A percentile compares a stretch with the other conserved stretches of the same genome.
phyloP scores from a whole-genome alignment of 2,113 vertebrate species.

The Miniopterus natalensis region DNA sequence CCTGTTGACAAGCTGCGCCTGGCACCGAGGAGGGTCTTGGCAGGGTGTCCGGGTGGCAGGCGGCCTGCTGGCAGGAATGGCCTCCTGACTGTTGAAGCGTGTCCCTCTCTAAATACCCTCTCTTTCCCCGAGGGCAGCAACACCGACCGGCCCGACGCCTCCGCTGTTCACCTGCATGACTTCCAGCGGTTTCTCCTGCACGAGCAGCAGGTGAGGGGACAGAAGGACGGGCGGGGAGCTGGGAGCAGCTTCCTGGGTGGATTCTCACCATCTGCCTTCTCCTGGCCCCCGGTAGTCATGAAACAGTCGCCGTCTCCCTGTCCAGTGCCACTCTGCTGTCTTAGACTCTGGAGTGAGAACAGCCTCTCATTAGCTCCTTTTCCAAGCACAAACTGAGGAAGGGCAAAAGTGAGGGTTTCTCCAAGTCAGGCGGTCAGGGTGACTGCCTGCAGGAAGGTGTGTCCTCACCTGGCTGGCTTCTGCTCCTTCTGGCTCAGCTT shows the following conservation, averaged over 20 bases:
- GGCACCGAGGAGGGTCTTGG: accelerated
- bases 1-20: not conserved
- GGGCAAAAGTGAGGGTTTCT: not conserved
- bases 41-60: not conserved
- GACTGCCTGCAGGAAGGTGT: not conserved
- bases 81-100: accelerated
- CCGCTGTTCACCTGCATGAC: constrained; percentile 93
- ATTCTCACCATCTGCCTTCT: not conserved
- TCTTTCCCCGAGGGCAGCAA: constrained; percentile 88
- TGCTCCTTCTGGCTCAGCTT: not conserved
- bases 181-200: constrained; percentile 96
- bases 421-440: not conserved
- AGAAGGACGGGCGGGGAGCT: not conserved
- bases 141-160: constrained; percentile 94
- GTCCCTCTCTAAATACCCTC: not conserved
- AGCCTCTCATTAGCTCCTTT: not conserved
- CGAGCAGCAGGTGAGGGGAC: constrained; percentile 93
- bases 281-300: not conserved
- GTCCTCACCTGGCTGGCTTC: not conserved
- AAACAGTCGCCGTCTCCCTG: accelerated
- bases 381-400: not conserved
- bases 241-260: accelerated
- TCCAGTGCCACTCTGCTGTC: accelerated
- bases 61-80: accelerated
- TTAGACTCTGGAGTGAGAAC: not conserved